phyloP scores from a whole-genome alignment of 2,888 invertebrate species.

The Thelaira solivaga region DNA sequence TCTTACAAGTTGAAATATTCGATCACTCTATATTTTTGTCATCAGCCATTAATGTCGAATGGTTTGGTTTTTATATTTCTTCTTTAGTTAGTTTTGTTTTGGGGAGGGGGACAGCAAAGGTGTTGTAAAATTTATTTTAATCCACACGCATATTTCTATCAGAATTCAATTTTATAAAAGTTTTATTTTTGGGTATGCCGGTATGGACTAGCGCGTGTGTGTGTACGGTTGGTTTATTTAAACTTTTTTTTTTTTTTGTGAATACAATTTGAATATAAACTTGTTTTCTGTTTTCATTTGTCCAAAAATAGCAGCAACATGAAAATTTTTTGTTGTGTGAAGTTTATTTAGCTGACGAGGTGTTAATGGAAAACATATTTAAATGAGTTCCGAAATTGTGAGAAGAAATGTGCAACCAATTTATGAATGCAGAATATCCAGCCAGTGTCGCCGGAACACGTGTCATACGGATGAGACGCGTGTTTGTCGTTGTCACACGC shows the following conservation, averaged over 20 bases:
- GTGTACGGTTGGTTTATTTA: no score
- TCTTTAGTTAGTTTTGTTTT: background rate
- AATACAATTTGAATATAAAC: background rate
- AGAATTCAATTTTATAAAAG: background rate
- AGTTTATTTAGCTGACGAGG: constrained; percentile 49
- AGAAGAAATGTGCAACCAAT: constrained; percentile 38
- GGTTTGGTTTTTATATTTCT: background rate
- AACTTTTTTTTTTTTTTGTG: background rate
- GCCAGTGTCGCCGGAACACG: constrained; percentile 47
- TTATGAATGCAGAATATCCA: constrained; percentile 44
- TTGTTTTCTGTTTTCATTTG: constrained; percentile 13
- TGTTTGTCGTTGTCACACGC: constrained; percentile 55
- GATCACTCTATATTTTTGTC: background rate
- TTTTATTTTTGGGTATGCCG: no score
- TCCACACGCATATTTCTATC: background rate
- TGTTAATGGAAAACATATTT: constrained; percentile 64
- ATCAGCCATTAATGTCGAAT: background rate
- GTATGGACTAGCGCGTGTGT: no score
- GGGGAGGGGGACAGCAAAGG: no score
- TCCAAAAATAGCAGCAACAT: no score
- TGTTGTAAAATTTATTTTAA: background rate
- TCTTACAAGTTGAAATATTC: background rate
- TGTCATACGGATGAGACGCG: constrained; percentile 57
- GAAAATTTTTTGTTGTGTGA: constrained; percentile 5
- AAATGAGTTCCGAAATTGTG: constrained; percentile 57